Evolutionary conservation across 37 sponge, comb jelly and placozoan genomes (phyloP), one percentile per base, ranked within the genome.

Genomic region (Geodia barretti): DNA sequence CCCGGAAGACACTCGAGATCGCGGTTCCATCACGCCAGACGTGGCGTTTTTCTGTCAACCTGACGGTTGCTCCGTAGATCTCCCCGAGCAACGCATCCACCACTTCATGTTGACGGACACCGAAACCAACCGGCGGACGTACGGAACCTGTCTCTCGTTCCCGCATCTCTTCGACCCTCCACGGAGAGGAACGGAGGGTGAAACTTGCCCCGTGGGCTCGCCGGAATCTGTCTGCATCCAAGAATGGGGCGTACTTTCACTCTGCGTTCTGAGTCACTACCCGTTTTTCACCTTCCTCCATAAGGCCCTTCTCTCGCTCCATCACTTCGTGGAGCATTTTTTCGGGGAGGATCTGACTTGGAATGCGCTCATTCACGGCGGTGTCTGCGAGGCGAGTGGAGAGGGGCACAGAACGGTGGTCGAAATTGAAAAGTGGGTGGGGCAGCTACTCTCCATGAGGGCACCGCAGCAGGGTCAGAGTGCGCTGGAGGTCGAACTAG

Each of bases 61-160:
- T 5, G 74, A 72, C 0, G 82, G 83, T 60, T 43, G 70, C 31
- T 60, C 58, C 54, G 32, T 26, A 19, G 68, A 83, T 4, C 25
- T 72, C 3, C 26, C 21, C 1, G 76, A 86, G 30, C 83, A 77
- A 24, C 71, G 58, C 17, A 66, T 60, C 35, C 90, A 89, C 33
- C 34, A 79, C 26, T 95, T 95, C 71, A 88, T 83, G 83, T 70
- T 95, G 21, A 91, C 92, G 5, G 83, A 95, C 68, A 95, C 94
- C 7, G 95, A 91, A 26, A 83, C 92, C 7, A 88, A 91, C 40
- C 63, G 41, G 0, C 66, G 65, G 20, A 75, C 89, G 24, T 87
- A 88, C 54, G 89, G 95, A 7, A 72, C 67, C 28, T 95, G 92
- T 82, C 33, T 92, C 65, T 72, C 82, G 0, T 71, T 92, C 24